Conservation (phyloP, 1,140 invertebrate species). For the Meloidogyne chitwoodi region DNA sequence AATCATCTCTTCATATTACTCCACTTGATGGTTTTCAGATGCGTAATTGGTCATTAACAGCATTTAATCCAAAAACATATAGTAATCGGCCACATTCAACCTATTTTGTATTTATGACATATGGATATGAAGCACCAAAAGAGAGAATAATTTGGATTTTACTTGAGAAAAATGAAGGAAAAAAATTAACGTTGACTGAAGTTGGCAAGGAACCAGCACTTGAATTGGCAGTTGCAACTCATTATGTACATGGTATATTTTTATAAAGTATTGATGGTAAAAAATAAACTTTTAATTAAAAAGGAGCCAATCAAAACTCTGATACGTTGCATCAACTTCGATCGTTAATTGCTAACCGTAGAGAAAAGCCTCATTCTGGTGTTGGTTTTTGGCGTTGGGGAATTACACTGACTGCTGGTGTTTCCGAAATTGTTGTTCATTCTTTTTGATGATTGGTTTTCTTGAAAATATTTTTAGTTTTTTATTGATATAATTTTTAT, state of each 20-base stretch:
- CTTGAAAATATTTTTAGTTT: neutral
- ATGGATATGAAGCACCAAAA: slow-evolving; percentile 49
- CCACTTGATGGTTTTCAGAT: slow-evolving; percentile 50
- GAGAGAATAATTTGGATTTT: slow-evolving; percentile 52
- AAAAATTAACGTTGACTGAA: slow-evolving; percentile 18
- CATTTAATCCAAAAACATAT: slow-evolving; percentile 42
- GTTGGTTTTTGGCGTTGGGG: slow-evolving; percentile 59
- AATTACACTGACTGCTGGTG: slow-evolving; percentile 27
- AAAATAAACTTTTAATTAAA: slow-evolving; percentile 20
- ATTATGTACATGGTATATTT: slow-evolving; percentile 51
- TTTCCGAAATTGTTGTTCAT: slow-evolving; percentile 23
- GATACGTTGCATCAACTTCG: slow-evolving; percentile 51
- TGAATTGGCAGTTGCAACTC: slow-evolving; percentile 57
- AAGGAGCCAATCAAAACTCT: slow-evolving; percentile 49
- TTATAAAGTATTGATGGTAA: neutral
- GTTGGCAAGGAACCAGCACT: slow-evolving; percentile 33
- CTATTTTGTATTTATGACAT: slow-evolving; percentile 58
- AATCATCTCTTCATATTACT: slow-evolving; percentile 55
- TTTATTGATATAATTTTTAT: neutral
- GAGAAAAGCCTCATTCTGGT: slow-evolving; percentile 48
- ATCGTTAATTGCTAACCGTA: slow-evolving; percentile 41
- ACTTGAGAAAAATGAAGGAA: slow-evolving; percentile 43
- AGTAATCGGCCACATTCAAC: slow-evolving; percentile 32
- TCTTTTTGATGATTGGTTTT: neutral
- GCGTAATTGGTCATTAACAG: slow-evolving; percentile 52